These are phyloP conservation scores for Leptatherina wallacei DNA, from an alignment of 2,797 vertebrate species.

Conservation along the genomic window DNA sequence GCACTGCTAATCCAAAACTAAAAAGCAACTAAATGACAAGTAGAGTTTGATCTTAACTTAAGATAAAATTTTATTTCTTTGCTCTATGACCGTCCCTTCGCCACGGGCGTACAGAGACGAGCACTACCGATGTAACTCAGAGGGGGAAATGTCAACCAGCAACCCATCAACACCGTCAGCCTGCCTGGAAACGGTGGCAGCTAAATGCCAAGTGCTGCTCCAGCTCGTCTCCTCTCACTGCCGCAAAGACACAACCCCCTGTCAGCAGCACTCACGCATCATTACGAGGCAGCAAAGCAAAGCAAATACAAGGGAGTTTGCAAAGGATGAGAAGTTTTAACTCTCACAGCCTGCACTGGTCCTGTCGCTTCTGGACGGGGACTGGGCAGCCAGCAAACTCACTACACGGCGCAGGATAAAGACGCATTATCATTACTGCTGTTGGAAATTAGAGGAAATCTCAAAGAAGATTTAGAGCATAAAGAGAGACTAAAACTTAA, in stretches of 20 bases:
- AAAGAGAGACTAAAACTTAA: constrained; percentile 1
- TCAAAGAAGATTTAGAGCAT: constrained; percentile 6
- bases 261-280: constrained; percentile 44
- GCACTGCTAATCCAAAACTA: constrained; percentile 65
- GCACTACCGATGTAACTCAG: constrained; percentile 62
- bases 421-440: neutral
- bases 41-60: constrained; percentile 80
- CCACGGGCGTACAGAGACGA: constrained; percentile 17
- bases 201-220: constrained; percentile 56
- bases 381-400: constrained; percentile 28
- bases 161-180: constrained; percentile 48
- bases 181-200: constrained; percentile 64
- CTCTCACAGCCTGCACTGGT: constrained; percentile 20
- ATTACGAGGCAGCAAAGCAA: constrained; percentile 52
- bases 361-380: constrained; percentile 34
- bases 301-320: constrained; percentile 42
- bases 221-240: constrained; percentile 34
- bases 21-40: constrained; percentile 85
- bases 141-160: constrained; percentile 79
- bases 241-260: constrained; percentile 29
- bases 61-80: constrained; percentile 68
- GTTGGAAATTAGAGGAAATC: constrained; percentile 10
- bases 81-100: constrained; percentile 29
- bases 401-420: constrained; percentile 1
- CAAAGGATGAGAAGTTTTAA: constrained; percentile 37